These are phyloP conservation scores for Himalopsyche japonica DNA, from an alignment of 2,888 invertebrate genomes.

Conservation along the genomic window DNA sequence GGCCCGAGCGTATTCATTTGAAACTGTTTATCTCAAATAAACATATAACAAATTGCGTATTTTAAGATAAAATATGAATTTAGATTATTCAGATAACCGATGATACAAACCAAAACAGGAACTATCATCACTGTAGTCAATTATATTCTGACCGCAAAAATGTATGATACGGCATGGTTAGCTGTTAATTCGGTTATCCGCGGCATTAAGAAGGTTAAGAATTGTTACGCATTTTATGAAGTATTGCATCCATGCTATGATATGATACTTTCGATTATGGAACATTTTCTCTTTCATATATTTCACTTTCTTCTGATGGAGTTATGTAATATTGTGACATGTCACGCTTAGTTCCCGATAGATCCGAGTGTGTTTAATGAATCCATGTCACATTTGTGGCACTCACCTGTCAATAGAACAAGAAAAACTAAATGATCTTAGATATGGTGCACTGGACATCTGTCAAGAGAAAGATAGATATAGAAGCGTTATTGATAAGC, in stretches of 20 bases:
- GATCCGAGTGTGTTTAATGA: background rate
- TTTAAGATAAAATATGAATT: too few relatives aligned
- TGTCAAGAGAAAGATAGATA: background rate
- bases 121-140: too few relatives aligned
- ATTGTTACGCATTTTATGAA: background rate
- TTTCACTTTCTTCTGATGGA: background rate
- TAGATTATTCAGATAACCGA: too few relatives aligned
- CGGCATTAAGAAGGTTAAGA: background rate
- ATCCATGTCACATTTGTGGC: background rate
- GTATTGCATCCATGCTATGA: background rate
- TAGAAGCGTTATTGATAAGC: background rate
- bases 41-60: too few relatives aligned
- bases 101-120: too few relatives aligned
- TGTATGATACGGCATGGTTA: too few relatives aligned
- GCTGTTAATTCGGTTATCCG: background rate
- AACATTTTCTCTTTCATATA: background rate
- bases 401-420: background rate
- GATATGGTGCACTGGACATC: background rate
- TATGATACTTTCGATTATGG: background rate
- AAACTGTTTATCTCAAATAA: too few relatives aligned
- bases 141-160: too few relatives aligned
- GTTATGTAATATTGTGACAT: background rate
- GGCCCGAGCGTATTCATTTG: too few relatives aligned
- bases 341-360: background rate
- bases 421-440: background rate